A percentile compares a stretch with the other conserved stretches of the same genome.
Conservation (phyloP, 35 echinoderm and acorn worm genomes). For the Diadema setosum region DNA sequence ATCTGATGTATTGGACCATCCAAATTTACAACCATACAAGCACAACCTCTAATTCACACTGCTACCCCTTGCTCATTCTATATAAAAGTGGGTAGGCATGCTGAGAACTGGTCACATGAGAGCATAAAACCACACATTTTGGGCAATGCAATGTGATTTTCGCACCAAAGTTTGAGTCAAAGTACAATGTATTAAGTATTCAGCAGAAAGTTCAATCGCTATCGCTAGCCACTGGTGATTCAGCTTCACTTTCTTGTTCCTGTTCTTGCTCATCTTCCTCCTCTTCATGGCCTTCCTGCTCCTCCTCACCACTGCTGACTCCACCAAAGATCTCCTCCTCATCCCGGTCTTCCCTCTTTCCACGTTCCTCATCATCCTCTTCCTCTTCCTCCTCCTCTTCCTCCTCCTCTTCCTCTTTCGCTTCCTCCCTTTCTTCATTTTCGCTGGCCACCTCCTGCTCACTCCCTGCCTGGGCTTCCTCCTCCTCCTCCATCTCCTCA, state of each 20-base stretch:
- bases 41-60: too few species aligned
- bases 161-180: too few species aligned
- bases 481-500: conserved; percentile 45
- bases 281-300: background rate
- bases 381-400: conserved; percentile 30
- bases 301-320: background rate
- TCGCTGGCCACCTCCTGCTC: conserved; percentile 11
- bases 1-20: too few species aligned
- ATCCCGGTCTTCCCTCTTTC: conserved; percentile 50
- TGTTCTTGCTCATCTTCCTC: background rate
- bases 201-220: too few species aligned
- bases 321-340: conserved; percentile 89
- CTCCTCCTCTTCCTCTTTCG: background rate
- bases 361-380: conserved; percentile 50
- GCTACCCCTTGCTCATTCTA: too few species aligned
- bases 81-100: too few species aligned
- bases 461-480: conserved; percentile 1
- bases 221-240: background rate
- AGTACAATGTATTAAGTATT: too few species aligned
- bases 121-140: too few species aligned
- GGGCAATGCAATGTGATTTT: too few species aligned
- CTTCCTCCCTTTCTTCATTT: background rate
- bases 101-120: too few species aligned
- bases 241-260: background rate
- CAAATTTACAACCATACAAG: too few species aligned